These are phyloP conservation scores for Labroides dimidiatus DNA, from an alignment of 2,797 vertebrate species.

Conservation along the genomic window DNA sequence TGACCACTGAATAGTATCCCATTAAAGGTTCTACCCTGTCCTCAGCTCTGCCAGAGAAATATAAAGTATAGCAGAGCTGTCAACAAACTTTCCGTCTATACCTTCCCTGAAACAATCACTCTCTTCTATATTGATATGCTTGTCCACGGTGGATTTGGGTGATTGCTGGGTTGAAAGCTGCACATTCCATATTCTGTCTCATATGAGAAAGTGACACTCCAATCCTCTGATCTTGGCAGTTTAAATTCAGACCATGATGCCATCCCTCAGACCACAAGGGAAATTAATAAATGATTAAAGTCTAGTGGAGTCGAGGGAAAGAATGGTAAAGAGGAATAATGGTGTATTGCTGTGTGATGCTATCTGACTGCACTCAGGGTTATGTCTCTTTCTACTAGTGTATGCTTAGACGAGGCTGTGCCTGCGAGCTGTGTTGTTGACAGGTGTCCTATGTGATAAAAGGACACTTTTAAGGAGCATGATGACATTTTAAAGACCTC, in stretches of 20 bases:
- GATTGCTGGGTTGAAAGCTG: slow-evolving; percentile 72
- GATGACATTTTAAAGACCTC: slow-evolving; percentile 32
- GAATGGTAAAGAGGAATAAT: slow-evolving; percentile 78
- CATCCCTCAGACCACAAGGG: slow-evolving; percentile 77
- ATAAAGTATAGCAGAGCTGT: slow-evolving; percentile 11
- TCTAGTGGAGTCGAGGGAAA: slow-evolving; percentile 74
- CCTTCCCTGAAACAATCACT: slow-evolving; percentile 52
- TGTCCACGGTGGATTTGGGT: slow-evolving; percentile 67
- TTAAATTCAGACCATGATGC: slow-evolving; percentile 79
- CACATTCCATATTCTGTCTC: slow-evolving; percentile 78
- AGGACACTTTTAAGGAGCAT: slow-evolving; percentile 35
- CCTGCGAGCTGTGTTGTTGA: slow-evolving; percentile 62
- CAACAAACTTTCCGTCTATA: slow-evolving; percentile 39
- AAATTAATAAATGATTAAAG: slow-evolving; percentile 86
- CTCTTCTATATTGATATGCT: slow-evolving; percentile 62
- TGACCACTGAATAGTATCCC: not conserved
- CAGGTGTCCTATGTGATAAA: slow-evolving; percentile 60
- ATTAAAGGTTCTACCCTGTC: not conserved
- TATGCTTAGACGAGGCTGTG: slow-evolving; percentile 30
- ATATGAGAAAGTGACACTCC: slow-evolving; percentile 76
- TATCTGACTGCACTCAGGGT: slow-evolving; percentile 62
- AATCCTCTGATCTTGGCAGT: slow-evolving; percentile 78
- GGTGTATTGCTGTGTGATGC: slow-evolving; percentile 72
- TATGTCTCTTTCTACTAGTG: slow-evolving; percentile 66
- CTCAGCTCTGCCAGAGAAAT: not conserved